Percentiles rank a stretch among this genome's conserved stretches.
Conservation (phyloP, 2,888 invertebrate species). For the Mamestra brassicae region DNA sequence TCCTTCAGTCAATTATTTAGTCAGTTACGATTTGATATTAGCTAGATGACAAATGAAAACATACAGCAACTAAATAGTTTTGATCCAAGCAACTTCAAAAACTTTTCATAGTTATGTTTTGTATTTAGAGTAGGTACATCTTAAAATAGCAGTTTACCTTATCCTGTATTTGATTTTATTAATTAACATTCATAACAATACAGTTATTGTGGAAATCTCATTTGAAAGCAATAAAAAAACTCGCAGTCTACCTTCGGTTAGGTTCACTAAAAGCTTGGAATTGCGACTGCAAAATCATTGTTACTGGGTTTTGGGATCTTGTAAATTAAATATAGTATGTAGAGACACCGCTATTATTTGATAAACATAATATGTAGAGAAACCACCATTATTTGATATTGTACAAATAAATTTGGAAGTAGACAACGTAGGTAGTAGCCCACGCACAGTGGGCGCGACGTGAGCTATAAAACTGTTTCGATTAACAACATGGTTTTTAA, state of each 20-base stretch:
- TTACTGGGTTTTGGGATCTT: not conserved
- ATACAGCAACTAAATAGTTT: slow-evolving; percentile 47
- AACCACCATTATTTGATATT: slow-evolving; percentile 36
- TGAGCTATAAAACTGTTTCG: slow-evolving; percentile 70
- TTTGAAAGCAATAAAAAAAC: not conserved
- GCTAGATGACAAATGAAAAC: slow-evolving; percentile 8
- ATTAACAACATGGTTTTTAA: slow-evolving; percentile 69
- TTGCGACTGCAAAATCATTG: not conserved
- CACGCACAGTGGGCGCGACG: slow-evolving; percentile 69
- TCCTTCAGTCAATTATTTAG: not conserved
- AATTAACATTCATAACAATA: not conserved
- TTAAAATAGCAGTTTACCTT: not conserved
- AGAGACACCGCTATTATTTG: slow-evolving; percentile 32
- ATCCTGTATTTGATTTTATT: not conserved
- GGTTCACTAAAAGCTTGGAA: not conserved
- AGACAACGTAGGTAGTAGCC: slow-evolving; percentile 69
- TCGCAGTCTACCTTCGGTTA: slow-evolving; percentile 11
- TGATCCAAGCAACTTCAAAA: slow-evolving; percentile 42
- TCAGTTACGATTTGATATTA: not conserved
- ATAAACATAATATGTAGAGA: slow-evolving; percentile 13
- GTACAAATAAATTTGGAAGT: slow-evolving; percentile 64
- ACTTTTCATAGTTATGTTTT: not conserved
- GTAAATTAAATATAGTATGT: not conserved
- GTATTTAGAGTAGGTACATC: not conserved
- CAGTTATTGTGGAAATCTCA: not conserved